phyloP scores from a whole-genome alignment of 2,797 vertebrate genomes.

The Poeciliopsis gracilis region DNA sequence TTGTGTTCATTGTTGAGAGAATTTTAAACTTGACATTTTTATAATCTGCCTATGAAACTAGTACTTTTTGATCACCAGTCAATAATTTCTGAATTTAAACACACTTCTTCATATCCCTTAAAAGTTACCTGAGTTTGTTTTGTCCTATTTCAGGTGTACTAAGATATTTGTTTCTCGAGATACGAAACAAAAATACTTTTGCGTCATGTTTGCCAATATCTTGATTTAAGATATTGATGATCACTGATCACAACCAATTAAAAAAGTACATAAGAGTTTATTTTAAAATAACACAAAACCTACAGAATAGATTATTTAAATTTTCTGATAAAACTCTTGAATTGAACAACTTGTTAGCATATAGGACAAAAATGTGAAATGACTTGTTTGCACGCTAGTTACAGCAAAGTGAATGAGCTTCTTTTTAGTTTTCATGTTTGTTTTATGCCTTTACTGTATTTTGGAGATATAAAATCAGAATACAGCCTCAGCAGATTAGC shows the following conservation, averaged over 20 bases:
- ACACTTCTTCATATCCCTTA: no score
- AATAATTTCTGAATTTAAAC: no score
- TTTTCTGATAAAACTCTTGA: background rate
- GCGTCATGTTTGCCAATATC: background rate
- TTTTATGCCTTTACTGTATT: background rate
- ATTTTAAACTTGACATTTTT: no score
- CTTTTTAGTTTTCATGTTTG: background rate
- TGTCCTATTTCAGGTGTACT: no score
- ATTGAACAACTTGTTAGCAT: background rate
- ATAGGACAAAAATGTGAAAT: background rate
- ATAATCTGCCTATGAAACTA: no score
- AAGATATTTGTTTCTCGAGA: no score
- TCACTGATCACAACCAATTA: background rate
- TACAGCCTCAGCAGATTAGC: background rate
- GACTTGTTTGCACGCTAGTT: background rate
- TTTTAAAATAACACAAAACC: background rate
- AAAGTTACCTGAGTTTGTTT: no score
- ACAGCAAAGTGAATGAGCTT: background rate
- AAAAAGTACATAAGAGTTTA: background rate
- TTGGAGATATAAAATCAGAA: conserved; percentile 1
- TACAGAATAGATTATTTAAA: background rate
- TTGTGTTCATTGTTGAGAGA: no score
- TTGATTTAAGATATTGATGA: background rate
- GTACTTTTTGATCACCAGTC: no score
- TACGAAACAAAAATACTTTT: no score